phyloP scores from a whole-genome alignment of 2,113 vertebrate genomes.

The Synodontis membranacea region DNA sequence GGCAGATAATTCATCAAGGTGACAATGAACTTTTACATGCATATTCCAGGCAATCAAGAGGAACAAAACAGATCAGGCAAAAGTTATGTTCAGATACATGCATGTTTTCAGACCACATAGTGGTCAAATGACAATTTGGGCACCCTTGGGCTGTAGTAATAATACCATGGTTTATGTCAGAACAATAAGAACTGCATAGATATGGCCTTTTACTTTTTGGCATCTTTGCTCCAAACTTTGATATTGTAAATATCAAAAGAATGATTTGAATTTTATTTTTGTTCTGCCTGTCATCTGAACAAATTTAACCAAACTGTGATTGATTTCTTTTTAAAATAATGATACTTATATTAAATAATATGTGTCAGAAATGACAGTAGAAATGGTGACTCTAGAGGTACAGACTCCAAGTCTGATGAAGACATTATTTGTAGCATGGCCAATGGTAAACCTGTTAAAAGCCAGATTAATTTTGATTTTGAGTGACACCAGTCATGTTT shows the following conservation, averaged over 20 bases:
- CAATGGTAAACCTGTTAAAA: neutral
- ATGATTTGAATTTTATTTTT: too few relatives aligned
- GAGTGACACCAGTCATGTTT: neutral
- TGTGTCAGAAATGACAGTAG: neutral
- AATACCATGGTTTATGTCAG: neutral
- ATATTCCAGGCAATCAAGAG: neutral
- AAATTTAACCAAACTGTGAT: too few relatives aligned
- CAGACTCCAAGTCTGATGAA: neutral
- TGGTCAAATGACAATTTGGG: constrained; percentile 5
- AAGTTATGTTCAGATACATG: neutral
- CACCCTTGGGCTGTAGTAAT: neutral
- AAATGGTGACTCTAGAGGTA: constrained; percentile 1
- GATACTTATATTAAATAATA: neutral
- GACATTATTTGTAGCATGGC: neutral
- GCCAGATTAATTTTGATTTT: neutral
- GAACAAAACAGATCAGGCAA: neutral
- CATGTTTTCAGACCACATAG: neutral
- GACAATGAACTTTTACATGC: neutral
- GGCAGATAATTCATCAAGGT: neutral
- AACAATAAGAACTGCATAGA: neutral
- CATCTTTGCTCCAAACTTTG: neutral
- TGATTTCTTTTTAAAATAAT: neutral
- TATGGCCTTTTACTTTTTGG: neutral
- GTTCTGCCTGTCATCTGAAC: neutral
- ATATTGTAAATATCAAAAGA: neutral